Evolutionary conservation across 2,797 vertebrate genomes (phyloP).

Genomic region (Enteromius mattozi): DNA sequence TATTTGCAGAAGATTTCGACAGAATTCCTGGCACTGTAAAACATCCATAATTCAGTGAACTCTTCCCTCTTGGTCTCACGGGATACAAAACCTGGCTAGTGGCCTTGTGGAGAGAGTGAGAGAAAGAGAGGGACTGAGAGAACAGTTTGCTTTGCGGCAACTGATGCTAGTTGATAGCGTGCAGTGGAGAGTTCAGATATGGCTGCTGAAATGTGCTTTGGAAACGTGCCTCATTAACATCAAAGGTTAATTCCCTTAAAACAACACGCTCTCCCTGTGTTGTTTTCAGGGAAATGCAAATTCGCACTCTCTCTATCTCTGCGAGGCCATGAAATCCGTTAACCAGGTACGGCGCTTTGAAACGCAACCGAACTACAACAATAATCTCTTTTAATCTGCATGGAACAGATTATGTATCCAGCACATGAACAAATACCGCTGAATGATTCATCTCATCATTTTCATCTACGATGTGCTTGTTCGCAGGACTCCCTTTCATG

Average conservation of each 20-base stretch:
- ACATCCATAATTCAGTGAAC: constrained; percentile 52
- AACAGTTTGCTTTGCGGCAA: constrained; percentile 36
- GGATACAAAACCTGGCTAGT: constrained; percentile 45
- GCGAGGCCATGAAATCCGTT: constrained; percentile 37
- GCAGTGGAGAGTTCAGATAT: constrained; percentile 37
- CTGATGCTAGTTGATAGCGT: constrained; percentile 41
- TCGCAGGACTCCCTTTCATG: constrained; percentile 29
- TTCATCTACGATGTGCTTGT: constrained; percentile 18
- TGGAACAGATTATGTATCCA: constrained; percentile 36
- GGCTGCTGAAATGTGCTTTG: constrained; percentile 46
- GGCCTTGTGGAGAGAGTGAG: constrained; percentile 32
- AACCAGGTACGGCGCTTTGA: constrained; percentile 31
- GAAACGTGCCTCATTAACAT: constrained; percentile 51
- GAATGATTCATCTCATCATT: constrained; percentile 40
- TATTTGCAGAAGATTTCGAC: constrained; percentile 51
- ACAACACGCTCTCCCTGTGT: constrained; percentile 34
- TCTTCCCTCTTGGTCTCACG: constrained; percentile 41
- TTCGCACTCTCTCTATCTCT: constrained; percentile 17
- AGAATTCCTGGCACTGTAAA: constrained; percentile 49
- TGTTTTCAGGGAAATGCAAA: constrained; percentile 47
- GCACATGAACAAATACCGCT: constrained; percentile 30
- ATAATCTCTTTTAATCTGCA: constrained; percentile 40
- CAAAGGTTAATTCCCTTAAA: constrained; percentile 57
- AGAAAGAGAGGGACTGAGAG: constrained; percentile 5
- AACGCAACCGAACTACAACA: constrained; percentile 18